Evolutionary conservation across 1,140 invertebrate genomes (phyloP), one percentile per base, ranked within the genome.

Genomic region (Apis dorsata): DNA sequence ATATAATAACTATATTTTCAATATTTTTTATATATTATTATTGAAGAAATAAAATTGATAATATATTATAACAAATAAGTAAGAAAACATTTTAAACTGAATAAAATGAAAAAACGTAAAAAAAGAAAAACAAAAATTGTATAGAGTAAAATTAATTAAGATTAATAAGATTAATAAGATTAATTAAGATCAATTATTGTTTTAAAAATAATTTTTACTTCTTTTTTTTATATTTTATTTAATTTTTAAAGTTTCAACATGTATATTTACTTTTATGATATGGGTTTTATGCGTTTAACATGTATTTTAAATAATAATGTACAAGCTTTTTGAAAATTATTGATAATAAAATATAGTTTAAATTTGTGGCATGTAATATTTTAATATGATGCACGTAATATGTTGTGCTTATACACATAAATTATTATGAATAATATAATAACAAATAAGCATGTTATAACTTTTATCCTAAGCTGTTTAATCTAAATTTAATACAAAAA

Each of bases 381-480:
- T 83, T 79, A 77, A 81, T 81, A 75, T n/a, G 9, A 57, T 84
- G 82, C 82, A 84, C 70, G 82, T 69, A 44, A 70, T 59, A 81
- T 51, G 57, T 75, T 81, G 71, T 75, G 79, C 79, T 81, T 84
- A 68, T 62, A 75, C 51, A 74, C 57, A 69, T 28, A 59, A 83
- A 70, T 69, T 72, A 79, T 78, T 83, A 19, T 82, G 70, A 78
- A 65, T 82, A 78, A 82, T 82, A 49, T 17, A 75, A 76, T 76
- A 78, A 78, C 74, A 70, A 70, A 8, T 78, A 72, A 79, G 81
- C 81, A 83, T 82, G 80, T 60, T 59, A 44, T 57, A 76, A 77
- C 80, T 68, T 57, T 28, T 15, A 59, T 82, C 77, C 65, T 82
- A 82, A 82, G 60, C 63, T 69, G 57, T 82, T 69, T 55, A 49